phyloP scores from a whole-genome alignment of 2,888 invertebrate genomes.

The Archips crataeganus region DNA sequence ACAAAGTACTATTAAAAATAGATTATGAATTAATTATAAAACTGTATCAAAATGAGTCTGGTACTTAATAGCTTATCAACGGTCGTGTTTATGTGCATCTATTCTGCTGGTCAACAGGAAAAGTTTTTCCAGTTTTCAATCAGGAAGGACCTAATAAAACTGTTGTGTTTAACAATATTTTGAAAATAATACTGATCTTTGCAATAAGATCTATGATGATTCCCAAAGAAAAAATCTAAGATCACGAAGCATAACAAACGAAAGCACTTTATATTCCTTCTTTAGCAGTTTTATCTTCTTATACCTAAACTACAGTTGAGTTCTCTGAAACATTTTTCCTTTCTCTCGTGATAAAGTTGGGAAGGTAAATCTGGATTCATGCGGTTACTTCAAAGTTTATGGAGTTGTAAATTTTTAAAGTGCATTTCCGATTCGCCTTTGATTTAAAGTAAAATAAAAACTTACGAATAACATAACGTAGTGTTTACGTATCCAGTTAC shows the following conservation, averaged over 20 bases:
- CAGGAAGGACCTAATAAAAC: too few relatives aligned
- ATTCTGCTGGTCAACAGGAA: too few relatives aligned
- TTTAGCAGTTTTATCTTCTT: background rate
- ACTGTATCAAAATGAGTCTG: background rate
- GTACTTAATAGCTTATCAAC: too few relatives aligned
- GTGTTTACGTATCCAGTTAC: too few relatives aligned
- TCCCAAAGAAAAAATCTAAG: too few relatives aligned
- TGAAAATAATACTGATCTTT: too few relatives aligned
- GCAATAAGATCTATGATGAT: too few relatives aligned
- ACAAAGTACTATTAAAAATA: background rate
- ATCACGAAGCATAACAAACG: too few relatives aligned
- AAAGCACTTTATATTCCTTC: background rate
- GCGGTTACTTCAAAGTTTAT: constrained; percentile 8
- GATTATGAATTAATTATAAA: background rate
- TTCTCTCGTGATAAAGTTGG: background rate
- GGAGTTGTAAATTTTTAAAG: background rate
- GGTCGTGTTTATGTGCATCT: background rate
- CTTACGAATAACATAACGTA: too few relatives aligned
- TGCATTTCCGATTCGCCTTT: background rate
- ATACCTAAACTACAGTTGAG: background rate
- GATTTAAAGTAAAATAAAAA: too few relatives aligned
- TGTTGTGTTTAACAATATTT: too few relatives aligned
- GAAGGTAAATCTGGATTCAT: background rate
- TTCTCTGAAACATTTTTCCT: background rate
- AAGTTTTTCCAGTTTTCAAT: too few relatives aligned